Evolutionary conservation across 1,140 invertebrate species (phyloP).

Genomic region (Drosophila guanche): DNA sequence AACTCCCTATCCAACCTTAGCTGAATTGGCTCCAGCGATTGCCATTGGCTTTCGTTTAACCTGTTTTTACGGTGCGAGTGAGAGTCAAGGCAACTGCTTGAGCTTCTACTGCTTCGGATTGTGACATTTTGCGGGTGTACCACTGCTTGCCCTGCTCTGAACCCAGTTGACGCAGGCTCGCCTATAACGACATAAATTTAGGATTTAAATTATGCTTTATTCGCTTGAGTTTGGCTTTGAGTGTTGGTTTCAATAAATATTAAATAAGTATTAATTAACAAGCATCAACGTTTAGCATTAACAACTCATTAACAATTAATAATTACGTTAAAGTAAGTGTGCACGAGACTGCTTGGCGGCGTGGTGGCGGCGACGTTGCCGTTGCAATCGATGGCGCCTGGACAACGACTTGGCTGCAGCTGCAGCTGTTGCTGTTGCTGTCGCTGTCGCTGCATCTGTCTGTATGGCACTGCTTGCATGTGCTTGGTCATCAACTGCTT

Average conservation of each 20-base stretch:
- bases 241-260: constrained; percentile 57
- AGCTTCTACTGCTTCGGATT: no score
- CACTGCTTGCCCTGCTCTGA: no score
- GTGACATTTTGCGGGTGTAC: no score
- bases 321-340: constrained; percentile 28
- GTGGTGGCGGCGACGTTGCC: constrained; percentile 3
- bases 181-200: no score
- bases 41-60: no score
- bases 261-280: constrained; percentile 78
- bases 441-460: constrained; percentile 13
- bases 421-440: constrained; percentile 9
- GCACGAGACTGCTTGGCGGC: no score
- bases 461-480: constrained; percentile 22
- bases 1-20: not conserved
- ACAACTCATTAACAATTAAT: constrained; percentile 78
- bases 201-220: constrained; percentile 33
- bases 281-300: constrained; percentile 60
- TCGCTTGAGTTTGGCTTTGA: constrained; percentile 45
- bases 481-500: constrained; percentile 48
- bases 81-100: no score
- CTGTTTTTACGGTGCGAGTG: no score
- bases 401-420: constrained; percentile 32
- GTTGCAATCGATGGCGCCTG: constrained; percentile 21
- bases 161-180: no score
- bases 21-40: no score